Base-by-base conservation (phyloP, 2,888 invertebrate genomes). In the Phyto melanocephala region DNA sequence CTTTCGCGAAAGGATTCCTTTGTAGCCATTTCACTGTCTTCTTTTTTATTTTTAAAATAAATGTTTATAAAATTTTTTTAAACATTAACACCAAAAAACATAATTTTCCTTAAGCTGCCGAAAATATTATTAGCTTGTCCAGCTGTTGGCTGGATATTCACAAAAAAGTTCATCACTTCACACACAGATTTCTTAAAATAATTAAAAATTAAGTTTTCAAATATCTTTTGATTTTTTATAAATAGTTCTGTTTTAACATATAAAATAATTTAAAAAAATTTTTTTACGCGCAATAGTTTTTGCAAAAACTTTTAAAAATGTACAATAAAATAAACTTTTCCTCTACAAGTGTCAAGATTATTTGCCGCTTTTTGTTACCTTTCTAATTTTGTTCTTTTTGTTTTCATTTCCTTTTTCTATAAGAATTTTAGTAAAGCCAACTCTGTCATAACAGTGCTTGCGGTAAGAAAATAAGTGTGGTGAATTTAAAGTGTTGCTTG, bases 1-100 rank as follows among this genome's bases (percentile, higher is more conserved):
- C 96, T 93, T 89, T 95, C 95, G 89, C 95, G 94, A 87, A 93
- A 93, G 13, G 94, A 94, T 91, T 96, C 96, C 78, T 89, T 90
- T 67, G 86, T 80, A 33, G 88, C 86, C 72, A 72, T 72, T 40
- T 56, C 15, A 22, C n/a, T 20, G 33, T 10, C n/a, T 63, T 20
- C 50, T 22, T 45, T 22, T 28, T 5, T 45, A 37, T 4, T 50
- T 47, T 22, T 63, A 15, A 77, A 78, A 77, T 24, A 50, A 10
- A 17, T 13, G 37, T 42, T 3, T 13, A n/a, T 35, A n/a, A n/a
- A n/a, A n/a, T n/a, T n/a, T n/a, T n/a, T n/a, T n/a, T n/a, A n/a
- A n/a, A n/a, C n/a, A n/a, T n/a, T n/a, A n/a, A n/a, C n/a, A n/a
- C n/a, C n/a, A n/a, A n/a, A n/a, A n/a, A n/a, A n/a, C n/a, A n/a